Evolutionary conservation across 35 echinoderm and acorn worm species (phyloP).

Genomic region (Ophiothrix spiculata): DNA sequence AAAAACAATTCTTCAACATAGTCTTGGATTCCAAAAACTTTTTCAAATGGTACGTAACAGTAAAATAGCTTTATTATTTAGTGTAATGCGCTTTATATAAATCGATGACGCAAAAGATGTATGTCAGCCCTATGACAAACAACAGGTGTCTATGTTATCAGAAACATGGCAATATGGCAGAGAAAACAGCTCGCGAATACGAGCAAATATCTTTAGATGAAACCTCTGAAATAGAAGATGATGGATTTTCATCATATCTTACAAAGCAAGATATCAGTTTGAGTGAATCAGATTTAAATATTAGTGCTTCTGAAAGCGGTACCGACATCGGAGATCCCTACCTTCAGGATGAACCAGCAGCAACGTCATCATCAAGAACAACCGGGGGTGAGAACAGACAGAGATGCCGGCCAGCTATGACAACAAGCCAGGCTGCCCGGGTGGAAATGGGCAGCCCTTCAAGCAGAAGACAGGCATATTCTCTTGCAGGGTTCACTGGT

Average conservation of each 20-base stretch:
- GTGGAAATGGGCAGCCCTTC: neutral
- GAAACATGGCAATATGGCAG: conserved; percentile 41
- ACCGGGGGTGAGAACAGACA: neutral
- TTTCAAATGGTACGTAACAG: too few relatives aligned
- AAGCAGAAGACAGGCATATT: neutral
- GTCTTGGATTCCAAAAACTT: too few relatives aligned
- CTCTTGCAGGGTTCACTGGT: neutral
- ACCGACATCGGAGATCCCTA: conserved; percentile 25
- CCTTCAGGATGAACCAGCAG: conserved; percentile 27
- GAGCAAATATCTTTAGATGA: conserved; percentile 50
- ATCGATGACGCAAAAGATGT: too few relatives aligned
- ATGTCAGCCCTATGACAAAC: neutral
- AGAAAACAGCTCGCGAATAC: conserved; percentile 31
- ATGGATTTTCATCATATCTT: conserved; percentile 7
- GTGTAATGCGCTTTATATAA: too few relatives aligned
- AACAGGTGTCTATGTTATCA: neutral
- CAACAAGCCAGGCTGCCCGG: neutral
- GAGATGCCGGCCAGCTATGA: neutral
- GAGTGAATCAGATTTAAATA: conserved; percentile 16
- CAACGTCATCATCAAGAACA: conserved; percentile 10
- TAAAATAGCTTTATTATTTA: too few relatives aligned
- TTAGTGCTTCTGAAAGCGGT: conserved; percentile 32
- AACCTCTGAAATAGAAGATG: conserved; percentile 55
- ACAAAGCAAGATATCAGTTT: neutral
- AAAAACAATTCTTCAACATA: too few relatives aligned